Percentiles rank a stretch among this genome's conserved stretches.
Evolutionary conservation across 2,113 vertebrate species (phyloP).

Genomic region (Micromys minutus): DNA sequence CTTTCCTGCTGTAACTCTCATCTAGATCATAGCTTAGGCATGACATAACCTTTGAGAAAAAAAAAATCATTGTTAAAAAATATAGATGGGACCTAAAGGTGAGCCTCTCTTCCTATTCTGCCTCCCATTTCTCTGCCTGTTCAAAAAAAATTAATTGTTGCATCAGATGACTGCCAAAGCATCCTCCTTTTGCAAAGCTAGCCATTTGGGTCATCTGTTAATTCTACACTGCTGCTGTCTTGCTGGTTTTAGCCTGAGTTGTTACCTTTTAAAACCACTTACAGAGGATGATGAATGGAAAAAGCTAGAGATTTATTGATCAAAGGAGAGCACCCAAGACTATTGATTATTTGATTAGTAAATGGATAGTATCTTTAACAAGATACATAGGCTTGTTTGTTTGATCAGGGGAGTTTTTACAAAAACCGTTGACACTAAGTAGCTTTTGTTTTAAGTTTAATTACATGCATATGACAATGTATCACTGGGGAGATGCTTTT

Average conservation of each 20-base stretch:
- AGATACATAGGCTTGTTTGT: not conserved
- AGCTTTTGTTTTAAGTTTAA: not conserved
- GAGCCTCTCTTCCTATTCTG: not conserved
- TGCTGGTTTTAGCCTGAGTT: not conserved
- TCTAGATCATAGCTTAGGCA: not conserved
- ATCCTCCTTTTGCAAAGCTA: constrained; percentile 8
- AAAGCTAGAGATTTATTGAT: not conserved
- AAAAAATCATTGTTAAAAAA: not conserved
- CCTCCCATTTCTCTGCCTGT: not conserved
- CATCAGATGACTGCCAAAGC: not conserved
- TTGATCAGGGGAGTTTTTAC: not conserved
- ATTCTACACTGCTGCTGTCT: not conserved
- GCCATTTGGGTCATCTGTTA: not conserved
- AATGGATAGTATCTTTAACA: constrained; percentile 40
- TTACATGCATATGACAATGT: not conserved
- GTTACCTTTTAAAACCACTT: not conserved
- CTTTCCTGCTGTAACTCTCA: not conserved
- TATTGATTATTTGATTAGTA: not conserved
- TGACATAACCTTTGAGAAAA: not conserved
- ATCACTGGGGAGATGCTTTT: not conserved
- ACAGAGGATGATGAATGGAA: not conserved
- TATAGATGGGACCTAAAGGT: not conserved
- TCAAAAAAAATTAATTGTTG: not conserved
- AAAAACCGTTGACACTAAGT: not conserved
- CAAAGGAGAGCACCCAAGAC: constrained; percentile 32